Percentiles rank a stretch among this genome's conserved stretches.
phyloP scores from a whole-genome alignment of 2,888 invertebrate genomes.

The Laspeyria flexula region DNA sequence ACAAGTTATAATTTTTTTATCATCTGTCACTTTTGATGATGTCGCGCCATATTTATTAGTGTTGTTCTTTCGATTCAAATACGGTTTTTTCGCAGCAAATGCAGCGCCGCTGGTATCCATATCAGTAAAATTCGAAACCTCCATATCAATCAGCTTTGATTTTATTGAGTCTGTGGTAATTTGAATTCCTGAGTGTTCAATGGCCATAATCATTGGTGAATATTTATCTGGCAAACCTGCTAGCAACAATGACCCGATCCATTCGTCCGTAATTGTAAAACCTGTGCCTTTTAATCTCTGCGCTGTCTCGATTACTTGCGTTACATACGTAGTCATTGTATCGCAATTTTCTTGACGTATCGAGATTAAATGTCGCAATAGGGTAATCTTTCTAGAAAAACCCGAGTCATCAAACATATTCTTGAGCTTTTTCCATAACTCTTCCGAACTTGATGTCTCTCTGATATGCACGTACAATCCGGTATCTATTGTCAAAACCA shows the following conservation, averaged over 20 bases:
- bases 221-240: conserved; percentile 11
- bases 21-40: not conserved
- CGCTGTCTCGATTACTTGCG: conserved; percentile 17
- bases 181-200: not conserved
- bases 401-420: not conserved
- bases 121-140: not conserved
- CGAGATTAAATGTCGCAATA: not conserved
- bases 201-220: not conserved
- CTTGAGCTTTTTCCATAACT: not conserved
- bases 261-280: conserved; percentile 14
- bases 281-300: conserved; percentile 17
- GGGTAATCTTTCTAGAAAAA: not conserved
- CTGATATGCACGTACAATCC: not conserved
- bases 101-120: not conserved
- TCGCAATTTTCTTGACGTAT: conserved; percentile 14
- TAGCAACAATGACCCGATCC: conserved; percentile 16
- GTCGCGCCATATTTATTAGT: no score
- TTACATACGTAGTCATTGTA: conserved; percentile 24
- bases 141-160: not conserved
- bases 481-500: not conserved
- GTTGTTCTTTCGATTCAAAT: not conserved
- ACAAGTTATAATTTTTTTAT: not conserved
- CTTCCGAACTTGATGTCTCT: not conserved
- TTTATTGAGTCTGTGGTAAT: not conserved
- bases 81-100: not conserved